Evolutionary conservation across 2,113 vertebrate species (phyloP), one percentile per base, ranked within the genome.

Genomic region (Fukomys damarensis): DNA sequence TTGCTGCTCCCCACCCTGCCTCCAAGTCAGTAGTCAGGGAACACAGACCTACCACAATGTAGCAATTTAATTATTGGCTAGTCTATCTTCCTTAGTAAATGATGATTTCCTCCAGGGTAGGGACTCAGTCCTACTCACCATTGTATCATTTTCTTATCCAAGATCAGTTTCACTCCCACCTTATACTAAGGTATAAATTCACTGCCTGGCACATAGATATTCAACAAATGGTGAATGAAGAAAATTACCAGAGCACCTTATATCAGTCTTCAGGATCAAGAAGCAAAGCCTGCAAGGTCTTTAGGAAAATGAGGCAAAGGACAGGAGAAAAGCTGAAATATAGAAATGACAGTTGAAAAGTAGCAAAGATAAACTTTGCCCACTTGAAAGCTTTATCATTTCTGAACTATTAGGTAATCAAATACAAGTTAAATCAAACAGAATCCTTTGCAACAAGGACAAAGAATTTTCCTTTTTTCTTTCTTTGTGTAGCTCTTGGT

Each of bases 321-420:
- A 68, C 20, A 79, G 28, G 8, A 52, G 58, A 83, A 7, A 88
- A 19, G 13, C 61, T 43, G 30, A 70, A 26, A 66, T 11, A 43
- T 0, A 81, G 43, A 96, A 70, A 85, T 72, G 41, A 82, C 1
- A 10, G 11, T 58, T 93, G 52, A 79, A 72, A 97, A 77, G 61
- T 24, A 92, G n/a, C 63, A 61, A 86, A 72, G 12, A 26, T 6
- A 68, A 93, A 86, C 24, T 52, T 89, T 10, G 59, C 43, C 59
- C 38, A 54, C 38, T 90, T 59, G 79, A 90, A 96, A 93, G 66
- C 68, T 35, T 32, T 46, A 26, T 30, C n/a, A 56, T 68, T 95
- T 96, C 81, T 94, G 79, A 95, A 94, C 81, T 54, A 65, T 68
- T 91, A 96, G 90, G 41, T 35, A 95, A 89, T 79, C 35, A 88